Percentiles rank a stretch among this genome's conserved stretches.
Evolutionary conservation across 23 tunicate species (phyloP).

Genomic region (Trididemnum miniatum): DNA sequence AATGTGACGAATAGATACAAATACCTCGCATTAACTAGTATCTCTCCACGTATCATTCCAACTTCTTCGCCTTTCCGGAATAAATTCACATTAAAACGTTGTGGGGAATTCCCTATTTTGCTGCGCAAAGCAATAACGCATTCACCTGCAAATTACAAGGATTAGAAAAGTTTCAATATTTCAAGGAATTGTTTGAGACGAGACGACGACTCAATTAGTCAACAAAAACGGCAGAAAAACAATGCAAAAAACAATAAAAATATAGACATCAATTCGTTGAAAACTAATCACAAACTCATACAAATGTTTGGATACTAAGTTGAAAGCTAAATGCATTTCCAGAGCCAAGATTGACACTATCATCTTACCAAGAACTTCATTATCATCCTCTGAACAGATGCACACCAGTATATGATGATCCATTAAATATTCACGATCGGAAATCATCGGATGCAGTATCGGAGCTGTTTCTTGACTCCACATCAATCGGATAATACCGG

Average conservation of each 20-base stretch:
- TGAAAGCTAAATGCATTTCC: too few species aligned
- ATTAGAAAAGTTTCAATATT: not conserved
- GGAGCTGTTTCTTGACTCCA: conserved; percentile 56
- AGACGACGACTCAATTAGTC: not conserved
- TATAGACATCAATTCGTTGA: too few species aligned
- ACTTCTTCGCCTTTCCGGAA: conserved; percentile 66
- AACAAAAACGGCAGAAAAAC: too few species aligned
- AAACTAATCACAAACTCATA: too few species aligned
- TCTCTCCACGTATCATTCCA: conserved; percentile 64
- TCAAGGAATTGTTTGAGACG: not conserved
- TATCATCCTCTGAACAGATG: conserved; percentile 71
- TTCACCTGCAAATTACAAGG: conserved; percentile 43
- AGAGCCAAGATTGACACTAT: too few species aligned
- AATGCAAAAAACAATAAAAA: too few species aligned
- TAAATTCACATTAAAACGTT: conserved; percentile 53
- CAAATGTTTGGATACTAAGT: too few species aligned
- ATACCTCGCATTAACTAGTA: conserved; percentile 73
- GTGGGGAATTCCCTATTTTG: conserved; percentile 55
- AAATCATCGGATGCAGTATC: conserved; percentile 65
- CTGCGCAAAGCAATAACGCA: conserved; percentile 75
- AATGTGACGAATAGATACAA: too few species aligned
- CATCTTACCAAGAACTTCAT: conserved; percentile 66
- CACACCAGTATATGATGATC: conserved; percentile 86
- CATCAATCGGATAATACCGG: conserved; percentile 21
- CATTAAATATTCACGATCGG: conserved; percentile 77